Conservation (phyloP, 2,888 invertebrate genomes). For the Hemistola chrysoprasaria region DNA sequence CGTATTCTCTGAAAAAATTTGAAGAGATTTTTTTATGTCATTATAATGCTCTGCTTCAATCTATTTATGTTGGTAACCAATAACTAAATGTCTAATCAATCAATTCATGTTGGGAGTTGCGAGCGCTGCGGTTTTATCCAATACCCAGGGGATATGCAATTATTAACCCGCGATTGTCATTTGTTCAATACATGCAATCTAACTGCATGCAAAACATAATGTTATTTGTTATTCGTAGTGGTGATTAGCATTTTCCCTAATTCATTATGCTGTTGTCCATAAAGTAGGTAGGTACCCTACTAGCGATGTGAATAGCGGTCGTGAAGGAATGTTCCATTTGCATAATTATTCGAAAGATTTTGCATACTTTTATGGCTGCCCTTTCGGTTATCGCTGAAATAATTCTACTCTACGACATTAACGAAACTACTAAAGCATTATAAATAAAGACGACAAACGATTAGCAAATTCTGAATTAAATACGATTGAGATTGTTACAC, state of each 20-base stretch:
- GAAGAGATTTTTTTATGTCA: slow-evolving; percentile 14
- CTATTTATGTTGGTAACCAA: background rate
- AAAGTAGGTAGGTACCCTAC: slow-evolving; percentile 35
- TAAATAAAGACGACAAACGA: slow-evolving; percentile 13
- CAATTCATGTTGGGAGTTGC: background rate
- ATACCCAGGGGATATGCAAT: background rate
- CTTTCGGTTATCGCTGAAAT: slow-evolving; percentile 40
- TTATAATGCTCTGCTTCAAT: slow-evolving; percentile 10
- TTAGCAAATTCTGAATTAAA: slow-evolving; percentile 8
- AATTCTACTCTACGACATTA: slow-evolving; percentile 34
- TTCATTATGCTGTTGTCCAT: slow-evolving; percentile 33
- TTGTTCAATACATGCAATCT: no score
- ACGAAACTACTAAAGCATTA: slow-evolving; percentile 30
- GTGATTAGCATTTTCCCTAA: background rate
- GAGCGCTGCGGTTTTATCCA: slow-evolving; percentile 1
- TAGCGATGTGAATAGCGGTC: slow-evolving; percentile 49
- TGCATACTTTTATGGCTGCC: slow-evolving; percentile 50
- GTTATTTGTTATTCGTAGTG: background rate
- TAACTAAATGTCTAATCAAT: slow-evolving; percentile 4
- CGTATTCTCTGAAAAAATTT: slow-evolving; percentile 36
- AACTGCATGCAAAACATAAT: no score
- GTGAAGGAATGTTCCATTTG: slow-evolving; percentile 44
- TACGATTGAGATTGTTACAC: slow-evolving; percentile 3
- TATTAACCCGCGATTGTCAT: no score
- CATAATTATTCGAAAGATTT: slow-evolving; percentile 56